Conservation (phyloP, 1,140 invertebrate species). For the Caenorhabditis inopinata region DNA sequence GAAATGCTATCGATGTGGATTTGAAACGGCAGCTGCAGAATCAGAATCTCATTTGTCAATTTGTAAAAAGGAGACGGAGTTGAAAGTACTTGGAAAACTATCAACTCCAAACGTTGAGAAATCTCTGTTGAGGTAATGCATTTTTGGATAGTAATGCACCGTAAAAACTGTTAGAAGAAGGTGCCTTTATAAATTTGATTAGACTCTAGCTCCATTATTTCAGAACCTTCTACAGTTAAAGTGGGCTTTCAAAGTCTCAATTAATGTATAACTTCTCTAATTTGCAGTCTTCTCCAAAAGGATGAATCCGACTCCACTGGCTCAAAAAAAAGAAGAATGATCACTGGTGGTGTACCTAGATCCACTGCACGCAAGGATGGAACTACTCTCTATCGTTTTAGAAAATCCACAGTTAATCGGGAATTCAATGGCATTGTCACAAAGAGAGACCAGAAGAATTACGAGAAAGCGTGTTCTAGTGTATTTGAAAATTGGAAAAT, state of each 20-base stretch:
- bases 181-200: too few species aligned
- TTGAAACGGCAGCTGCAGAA: not conserved
- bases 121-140: not conserved
- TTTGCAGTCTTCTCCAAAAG: too few species aligned
- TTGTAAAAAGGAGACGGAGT: not conserved
- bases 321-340: not conserved
- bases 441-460: not conserved
- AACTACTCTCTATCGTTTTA: not conserved
- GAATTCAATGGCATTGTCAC: not conserved
- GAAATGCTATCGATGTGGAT: slow-evolving; percentile 34
- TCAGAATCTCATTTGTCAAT: not conserved
- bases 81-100: not conserved
- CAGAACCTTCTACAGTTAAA: too few species aligned
- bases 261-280: too few species aligned
- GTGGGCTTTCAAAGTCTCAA: too few species aligned
- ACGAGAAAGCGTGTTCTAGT: not conserved
- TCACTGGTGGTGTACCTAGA: not conserved
- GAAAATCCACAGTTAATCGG: not conserved
- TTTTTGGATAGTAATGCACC: too few species aligned
- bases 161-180: too few species aligned
- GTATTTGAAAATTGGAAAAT: not conserved
- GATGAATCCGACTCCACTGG: not conserved
- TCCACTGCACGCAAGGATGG: not conserved
- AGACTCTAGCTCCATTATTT: too few species aligned
- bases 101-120: not conserved